Conservation (phyloP, 1,140 invertebrate genomes). For the Meloidogyne chitwoodi region DNA sequence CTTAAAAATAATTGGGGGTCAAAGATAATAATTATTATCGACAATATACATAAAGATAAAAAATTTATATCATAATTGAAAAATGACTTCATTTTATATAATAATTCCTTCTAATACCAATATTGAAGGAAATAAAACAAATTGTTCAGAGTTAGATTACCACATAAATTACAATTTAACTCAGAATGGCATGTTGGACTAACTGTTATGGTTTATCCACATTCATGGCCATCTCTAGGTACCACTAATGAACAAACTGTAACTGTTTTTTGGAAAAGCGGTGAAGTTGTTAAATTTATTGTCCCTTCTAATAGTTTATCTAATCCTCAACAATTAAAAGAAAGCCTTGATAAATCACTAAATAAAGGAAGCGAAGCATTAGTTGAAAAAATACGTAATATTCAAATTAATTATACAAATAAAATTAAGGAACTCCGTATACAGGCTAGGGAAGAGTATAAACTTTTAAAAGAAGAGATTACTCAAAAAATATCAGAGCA, state of each 20-base stretch:
- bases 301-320: neutral
- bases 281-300: neutral
- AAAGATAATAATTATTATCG: too few relatives aligned
- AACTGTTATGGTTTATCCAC: slow-evolving; percentile 9
- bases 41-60: too few relatives aligned
- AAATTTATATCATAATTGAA: too few relatives aligned
- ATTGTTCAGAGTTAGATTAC: slow-evolving; percentile 9
- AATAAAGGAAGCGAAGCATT: neutral
- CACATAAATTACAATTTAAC: slow-evolving; percentile 9
- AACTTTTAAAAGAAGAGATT: too few relatives aligned
- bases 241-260: neutral
- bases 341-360: neutral
- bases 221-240: neutral
- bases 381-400: too few relatives aligned
- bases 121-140: neutral
- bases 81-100: neutral
- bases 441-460: too few relatives aligned
- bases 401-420: too few relatives aligned
- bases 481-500: too few relatives aligned
- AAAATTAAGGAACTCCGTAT: too few relatives aligned
- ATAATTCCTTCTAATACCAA: neutral
- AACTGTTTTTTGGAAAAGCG: neutral
- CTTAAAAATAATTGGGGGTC: too few relatives aligned
- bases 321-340: neutral
- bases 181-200: neutral